These are phyloP conservation scores for Aldabrachelys gigantea DNA, from an alignment of 2,113 vertebrate genomes.

Conservation along the genomic window DNA sequence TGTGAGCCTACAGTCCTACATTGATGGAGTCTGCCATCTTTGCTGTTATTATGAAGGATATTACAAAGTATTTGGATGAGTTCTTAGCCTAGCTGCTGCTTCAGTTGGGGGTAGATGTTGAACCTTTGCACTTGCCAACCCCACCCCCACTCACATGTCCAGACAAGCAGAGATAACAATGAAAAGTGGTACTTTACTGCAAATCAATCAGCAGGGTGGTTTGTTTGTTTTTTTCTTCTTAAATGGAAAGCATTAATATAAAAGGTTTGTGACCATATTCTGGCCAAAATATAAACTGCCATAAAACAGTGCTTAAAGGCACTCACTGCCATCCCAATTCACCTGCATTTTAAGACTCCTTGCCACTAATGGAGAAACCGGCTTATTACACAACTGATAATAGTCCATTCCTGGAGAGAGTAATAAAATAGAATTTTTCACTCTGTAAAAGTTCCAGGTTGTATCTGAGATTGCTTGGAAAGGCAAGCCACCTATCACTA, in stretches of 20 bases:
- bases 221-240: background rate
- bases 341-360: background rate
- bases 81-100: background rate
- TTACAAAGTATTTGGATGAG: background rate
- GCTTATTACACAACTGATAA: background rate
- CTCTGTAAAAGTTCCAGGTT: accelerated
- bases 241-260: background rate
- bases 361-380: background rate
- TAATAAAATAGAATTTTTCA: background rate
- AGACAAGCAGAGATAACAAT: background rate
- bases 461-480: background rate
- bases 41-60: background rate
- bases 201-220: background rate
- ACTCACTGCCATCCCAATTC: background rate
- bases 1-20: background rate
- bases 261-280: background rate
- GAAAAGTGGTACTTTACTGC: background rate
- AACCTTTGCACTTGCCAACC: background rate
- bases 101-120: background rate
- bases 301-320: background rate
- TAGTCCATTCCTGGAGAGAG: background rate
- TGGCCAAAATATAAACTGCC: background rate
- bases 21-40: background rate
- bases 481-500: too few species aligned
- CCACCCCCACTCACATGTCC: background rate